These are phyloP conservation scores for human (Homo sapiens) DNA, from an alignment of 2,113 vertebrate species.

Conservation along the genomic window DNA sequence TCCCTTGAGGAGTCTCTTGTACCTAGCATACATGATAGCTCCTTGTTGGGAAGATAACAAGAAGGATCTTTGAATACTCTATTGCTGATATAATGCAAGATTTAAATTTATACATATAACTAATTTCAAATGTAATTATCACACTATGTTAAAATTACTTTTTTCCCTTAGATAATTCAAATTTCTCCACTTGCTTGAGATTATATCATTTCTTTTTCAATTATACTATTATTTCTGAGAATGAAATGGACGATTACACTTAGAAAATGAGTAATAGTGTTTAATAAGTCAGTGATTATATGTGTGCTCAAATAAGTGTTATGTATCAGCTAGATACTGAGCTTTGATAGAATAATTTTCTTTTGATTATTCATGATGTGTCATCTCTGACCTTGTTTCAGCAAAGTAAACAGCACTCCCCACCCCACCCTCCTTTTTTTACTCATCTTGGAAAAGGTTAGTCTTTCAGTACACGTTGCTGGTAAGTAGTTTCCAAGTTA, in stretches of 20 bases:
- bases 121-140: slow-evolving; percentile 56
- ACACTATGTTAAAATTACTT: slow-evolving; percentile 38
- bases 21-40: slow-evolving; percentile 76
- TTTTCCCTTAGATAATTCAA: slow-evolving; percentile 48
- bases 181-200: slow-evolving; percentile 58
- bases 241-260: slow-evolving; percentile 64
- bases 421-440: not conserved
- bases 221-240: slow-evolving; percentile 73
- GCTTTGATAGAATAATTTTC: slow-evolving; percentile 15
- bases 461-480: slow-evolving; percentile 60
- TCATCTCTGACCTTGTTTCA: slow-evolving; percentile 27
- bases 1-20: slow-evolving; percentile 80
- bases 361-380: slow-evolving; percentile 29
- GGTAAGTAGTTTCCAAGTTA: slow-evolving; percentile 73
- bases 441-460: slow-evolving; percentile 39
- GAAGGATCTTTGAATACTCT: slow-evolving; percentile 48
- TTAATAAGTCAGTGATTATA: slow-evolving; percentile 73
- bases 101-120: slow-evolving; percentile 57
- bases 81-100: slow-evolving; percentile 44
- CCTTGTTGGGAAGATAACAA: slow-evolving; percentile 54
- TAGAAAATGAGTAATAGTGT: slow-evolving; percentile 65
- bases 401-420: slow-evolving; percentile 31
- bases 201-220: slow-evolving; percentile 66
- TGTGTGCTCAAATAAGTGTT: slow-evolving; percentile 65
- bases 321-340: slow-evolving; percentile 38